Evolutionary conservation across 2,888 invertebrate genomes (phyloP).

Genomic region (Spodoptera exigua): DNA sequence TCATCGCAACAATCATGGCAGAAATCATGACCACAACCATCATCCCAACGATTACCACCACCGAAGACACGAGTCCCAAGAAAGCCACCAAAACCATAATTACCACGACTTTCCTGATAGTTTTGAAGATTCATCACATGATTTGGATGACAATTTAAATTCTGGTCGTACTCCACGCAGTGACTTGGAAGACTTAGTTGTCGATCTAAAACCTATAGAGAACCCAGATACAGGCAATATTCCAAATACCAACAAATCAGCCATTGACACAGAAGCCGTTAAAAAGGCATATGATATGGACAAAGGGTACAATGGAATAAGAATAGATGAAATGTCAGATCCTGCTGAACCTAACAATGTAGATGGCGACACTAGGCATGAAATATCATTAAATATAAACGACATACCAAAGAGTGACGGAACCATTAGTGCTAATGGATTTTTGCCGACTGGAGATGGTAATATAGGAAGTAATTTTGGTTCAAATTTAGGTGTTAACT

Average conservation of each 20-base stretch:
- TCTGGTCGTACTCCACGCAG: no score
- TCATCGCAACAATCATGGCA: slow-evolving; percentile 23
- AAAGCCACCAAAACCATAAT: no score
- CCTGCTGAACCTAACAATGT: neutral
- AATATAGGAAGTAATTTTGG: neutral
- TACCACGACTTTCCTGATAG: no score
- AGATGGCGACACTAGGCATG: neutral
- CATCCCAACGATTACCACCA: slow-evolving; percentile 17
- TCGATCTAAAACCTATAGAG: no score
- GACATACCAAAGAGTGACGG: neutral
- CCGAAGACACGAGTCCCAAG: slow-evolving; percentile 1
- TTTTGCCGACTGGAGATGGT: neutral
- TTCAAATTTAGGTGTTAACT: no score
- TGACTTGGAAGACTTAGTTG: no score
- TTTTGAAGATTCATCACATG: no score
- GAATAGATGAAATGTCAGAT: neutral
- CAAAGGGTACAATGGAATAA: neutral
- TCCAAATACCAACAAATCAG: no score
- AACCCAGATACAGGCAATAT: no score
- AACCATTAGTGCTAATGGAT: neutral
- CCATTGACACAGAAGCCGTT: no score
- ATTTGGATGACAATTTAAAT: no score
- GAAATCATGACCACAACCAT: slow-evolving; percentile 25
- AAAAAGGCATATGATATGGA: no score
- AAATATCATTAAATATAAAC: neutral